Evolutionary conservation across 2,113 vertebrate genomes (phyloP).

Genomic region (Chloropsis hardwickii): DNA sequence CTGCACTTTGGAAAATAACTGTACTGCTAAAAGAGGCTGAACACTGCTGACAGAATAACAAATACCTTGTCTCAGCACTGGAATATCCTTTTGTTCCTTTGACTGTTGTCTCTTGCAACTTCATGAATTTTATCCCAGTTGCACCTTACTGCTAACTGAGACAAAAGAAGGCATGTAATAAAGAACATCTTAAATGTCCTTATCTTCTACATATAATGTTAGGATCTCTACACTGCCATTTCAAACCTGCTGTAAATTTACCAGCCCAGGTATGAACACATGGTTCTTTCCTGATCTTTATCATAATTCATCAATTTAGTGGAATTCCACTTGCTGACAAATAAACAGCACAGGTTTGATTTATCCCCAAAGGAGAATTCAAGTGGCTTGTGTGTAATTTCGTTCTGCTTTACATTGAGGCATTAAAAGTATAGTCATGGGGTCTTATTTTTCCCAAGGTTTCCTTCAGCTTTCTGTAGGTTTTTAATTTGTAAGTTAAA

Average conservation of each 20-base stretch:
- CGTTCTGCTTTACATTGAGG: not conserved
- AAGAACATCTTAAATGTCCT: not conserved
- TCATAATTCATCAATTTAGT: not conserved
- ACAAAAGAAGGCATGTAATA: not conserved
- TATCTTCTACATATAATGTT: not conserved
- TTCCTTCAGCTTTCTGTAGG: not conserved
- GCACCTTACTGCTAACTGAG: not conserved
- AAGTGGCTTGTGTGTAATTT: not conserved
- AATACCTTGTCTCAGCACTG: not conserved
- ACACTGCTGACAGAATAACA: not conserved
- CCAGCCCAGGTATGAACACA: not conserved
- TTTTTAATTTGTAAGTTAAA: conserved; percentile 12
- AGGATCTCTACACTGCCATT: not conserved
- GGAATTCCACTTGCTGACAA: not conserved
- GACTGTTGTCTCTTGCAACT: not conserved
- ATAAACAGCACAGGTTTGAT: not conserved
- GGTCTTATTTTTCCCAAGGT: not conserved
- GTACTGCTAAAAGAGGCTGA: not conserved
- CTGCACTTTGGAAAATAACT: not conserved
- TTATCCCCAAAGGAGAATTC: not conserved
- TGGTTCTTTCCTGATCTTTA: not conserved
- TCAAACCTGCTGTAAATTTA: not conserved
- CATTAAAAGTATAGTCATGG: not conserved
- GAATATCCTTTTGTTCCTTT: not conserved
- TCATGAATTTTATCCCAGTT: not conserved